Evolutionary conservation across 2,888 invertebrate species (phyloP), one percentile per base, ranked within the genome.

Genomic region (Conchocele bisecta): DNA sequence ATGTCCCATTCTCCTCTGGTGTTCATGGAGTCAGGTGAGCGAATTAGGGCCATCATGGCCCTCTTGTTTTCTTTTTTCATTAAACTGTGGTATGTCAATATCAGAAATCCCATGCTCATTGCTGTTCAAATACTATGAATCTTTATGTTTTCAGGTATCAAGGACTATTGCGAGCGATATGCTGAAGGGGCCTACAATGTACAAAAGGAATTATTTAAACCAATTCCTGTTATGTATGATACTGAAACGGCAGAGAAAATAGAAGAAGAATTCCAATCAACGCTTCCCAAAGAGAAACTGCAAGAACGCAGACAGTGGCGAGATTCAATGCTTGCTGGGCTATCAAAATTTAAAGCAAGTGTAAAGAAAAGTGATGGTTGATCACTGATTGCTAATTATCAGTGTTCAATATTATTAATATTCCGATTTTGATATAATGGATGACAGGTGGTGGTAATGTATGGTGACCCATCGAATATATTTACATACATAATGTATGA

Each of bases 101-200:
- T n/a, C n/a, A n/a, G n/a, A n/a, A n/a, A n/a, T n/a, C n/a, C n/a
- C n/a, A n/a, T n/a, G n/a, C n/a, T n/a, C n/a, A n/a, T n/a, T n/a
- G n/a, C n/a, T n/a, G n/a, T n/a, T n/a, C n/a, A 13, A 44, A 9
- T 44, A 11, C 44, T 44, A 15, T 44, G n/a, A 6, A n/a, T 53
- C 15, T 51, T 33, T 33, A 29, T n/a, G n/a, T 61, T 51, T 68
- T 13, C 64, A 87, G 87, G 88, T 26, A 82, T 88, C 17, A 80
- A 82, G 35, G 84, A 86, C 67, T 89, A 89, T 70, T 87, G 86
- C 73, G 72, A 85, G n/a, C 74, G 85, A 9, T 89, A 87, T 66
- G 86, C 86, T 0, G 74, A 84, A 13, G 85, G 87, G 11, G 85
- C 86, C 0, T 75, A 79, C 48, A 77, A 83, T 39, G 87, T 88